Conservation (phyloP, 2,113 vertebrate species). For the Daboia siamensis region DNA sequence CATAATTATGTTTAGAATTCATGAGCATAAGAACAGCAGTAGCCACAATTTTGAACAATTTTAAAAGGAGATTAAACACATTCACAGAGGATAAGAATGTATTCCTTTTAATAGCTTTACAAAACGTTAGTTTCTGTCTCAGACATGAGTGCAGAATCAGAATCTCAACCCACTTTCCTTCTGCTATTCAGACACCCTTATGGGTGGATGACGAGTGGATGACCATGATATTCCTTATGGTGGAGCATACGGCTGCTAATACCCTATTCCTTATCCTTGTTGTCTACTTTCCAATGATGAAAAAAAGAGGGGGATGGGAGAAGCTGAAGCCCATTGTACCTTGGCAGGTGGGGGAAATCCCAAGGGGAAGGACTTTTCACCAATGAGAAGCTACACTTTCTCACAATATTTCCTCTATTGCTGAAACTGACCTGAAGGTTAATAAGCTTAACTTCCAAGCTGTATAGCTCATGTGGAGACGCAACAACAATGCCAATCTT, state of each 20-base stretch:
- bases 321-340: not conserved
- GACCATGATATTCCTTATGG: not conserved
- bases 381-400: not conserved
- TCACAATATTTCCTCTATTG: not conserved
- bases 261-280: not conserved
- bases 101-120: not conserved
- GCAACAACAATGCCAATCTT: not conserved
- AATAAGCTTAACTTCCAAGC: not conserved
- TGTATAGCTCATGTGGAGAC: not conserved
- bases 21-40: not conserved
- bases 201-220: not conserved
- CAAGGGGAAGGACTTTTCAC: not conserved
- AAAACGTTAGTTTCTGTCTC: not conserved
- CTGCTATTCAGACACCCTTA: not conserved
- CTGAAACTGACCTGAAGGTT: not conserved
- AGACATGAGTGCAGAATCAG: not conserved
- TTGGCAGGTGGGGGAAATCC: not conserved
- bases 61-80: not conserved
- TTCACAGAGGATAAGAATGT: not conserved
- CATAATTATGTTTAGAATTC: not conserved
- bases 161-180: not conserved
- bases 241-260: not conserved
- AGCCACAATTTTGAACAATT: not conserved
- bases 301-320: not conserved
- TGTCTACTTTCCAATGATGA: not conserved